Conservation (phyloP, 2,888 invertebrate genomes). For the Euphydryas editha region DNA sequence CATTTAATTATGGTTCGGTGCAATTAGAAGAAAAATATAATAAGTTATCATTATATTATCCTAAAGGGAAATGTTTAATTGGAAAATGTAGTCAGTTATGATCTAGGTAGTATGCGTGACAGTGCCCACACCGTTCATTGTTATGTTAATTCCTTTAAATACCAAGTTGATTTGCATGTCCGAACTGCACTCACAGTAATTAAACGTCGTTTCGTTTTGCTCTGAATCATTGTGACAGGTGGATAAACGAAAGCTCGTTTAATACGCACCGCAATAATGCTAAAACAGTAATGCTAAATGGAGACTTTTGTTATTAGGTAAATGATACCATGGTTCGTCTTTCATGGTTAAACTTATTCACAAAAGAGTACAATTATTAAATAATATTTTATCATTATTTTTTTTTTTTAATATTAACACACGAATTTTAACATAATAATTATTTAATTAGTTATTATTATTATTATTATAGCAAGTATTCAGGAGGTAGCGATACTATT, state of each 20-base stretch:
- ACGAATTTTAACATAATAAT: too few relatives aligned
- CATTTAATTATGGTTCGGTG: not conserved
- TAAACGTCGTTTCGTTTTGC: slow-evolving; percentile 48
- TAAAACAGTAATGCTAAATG: not conserved
- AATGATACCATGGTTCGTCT: not conserved
- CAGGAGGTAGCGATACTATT: too few relatives aligned
- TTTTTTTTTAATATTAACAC: too few relatives aligned
- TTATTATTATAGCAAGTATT: too few relatives aligned
- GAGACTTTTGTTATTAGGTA: not conserved
- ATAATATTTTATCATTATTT: too few relatives aligned
- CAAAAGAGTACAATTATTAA: too few relatives aligned
- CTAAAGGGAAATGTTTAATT: slow-evolving; percentile 5
- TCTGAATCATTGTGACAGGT: slow-evolving; percentile 48
- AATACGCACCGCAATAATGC: slow-evolving; percentile 6
- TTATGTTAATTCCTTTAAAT: slow-evolving; percentile 47
- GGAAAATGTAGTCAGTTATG: not conserved
- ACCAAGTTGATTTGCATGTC: slow-evolving; percentile 43
- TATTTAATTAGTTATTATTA: too few relatives aligned
- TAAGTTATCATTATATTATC: not conserved
- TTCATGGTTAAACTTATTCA: not conserved
- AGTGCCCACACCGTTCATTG: slow-evolving; percentile 23
- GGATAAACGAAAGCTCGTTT: slow-evolving; percentile 37
- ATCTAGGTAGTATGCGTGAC: slow-evolving; percentile 16
- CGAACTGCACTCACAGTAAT: slow-evolving; percentile 55
- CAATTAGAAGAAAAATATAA: slow-evolving; percentile 5